phyloP scores from a whole-genome alignment of 30 jellyfish, hydroid and myxozoan genomes.

The Catostylus mosaicus region DNA sequence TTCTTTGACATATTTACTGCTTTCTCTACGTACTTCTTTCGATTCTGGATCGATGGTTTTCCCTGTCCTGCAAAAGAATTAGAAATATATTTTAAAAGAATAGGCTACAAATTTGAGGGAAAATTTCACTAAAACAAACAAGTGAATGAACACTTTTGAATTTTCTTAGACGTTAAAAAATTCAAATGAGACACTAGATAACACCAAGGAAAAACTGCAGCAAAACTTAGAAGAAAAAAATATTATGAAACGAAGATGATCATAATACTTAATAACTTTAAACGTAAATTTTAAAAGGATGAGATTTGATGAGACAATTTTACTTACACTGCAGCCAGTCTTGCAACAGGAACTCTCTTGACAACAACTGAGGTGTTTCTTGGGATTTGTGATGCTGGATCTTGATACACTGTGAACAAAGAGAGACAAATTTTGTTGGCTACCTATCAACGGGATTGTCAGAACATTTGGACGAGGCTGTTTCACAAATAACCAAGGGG shows the following conservation, averaged over 20 bases:
- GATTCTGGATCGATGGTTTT: constrained; percentile 52
- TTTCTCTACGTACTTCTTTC: constrained; percentile 71
- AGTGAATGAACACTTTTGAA: too few species aligned
- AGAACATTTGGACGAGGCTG: too few species aligned
- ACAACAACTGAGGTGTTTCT: constrained; percentile 97
- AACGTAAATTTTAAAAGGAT: too few species aligned
- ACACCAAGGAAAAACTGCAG: background rate
- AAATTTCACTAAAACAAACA: too few species aligned
- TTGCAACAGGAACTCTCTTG: constrained; percentile 93
- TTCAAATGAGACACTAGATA: too few species aligned
- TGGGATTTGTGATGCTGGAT: constrained; percentile 73
- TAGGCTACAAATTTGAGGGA: too few species aligned
- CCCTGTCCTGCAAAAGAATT: constrained; percentile 53
- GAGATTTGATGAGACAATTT: background rate
- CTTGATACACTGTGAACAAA: constrained; percentile 79
- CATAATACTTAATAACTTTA: too few species aligned
- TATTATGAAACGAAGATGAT: background rate
- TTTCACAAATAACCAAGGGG: too few species aligned
- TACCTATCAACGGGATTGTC: background rate
- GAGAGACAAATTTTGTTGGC: background rate
- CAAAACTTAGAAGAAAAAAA: background rate
- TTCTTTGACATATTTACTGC: constrained; percentile 76
- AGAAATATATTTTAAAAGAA: too few species aligned
- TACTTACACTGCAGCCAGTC: constrained; percentile 83
- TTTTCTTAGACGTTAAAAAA: too few species aligned